Evolutionary conservation across 1,140 invertebrate species (phyloP), one percentile per base, ranked within the genome.

Genomic region (Hylyphantes graminicola): DNA sequence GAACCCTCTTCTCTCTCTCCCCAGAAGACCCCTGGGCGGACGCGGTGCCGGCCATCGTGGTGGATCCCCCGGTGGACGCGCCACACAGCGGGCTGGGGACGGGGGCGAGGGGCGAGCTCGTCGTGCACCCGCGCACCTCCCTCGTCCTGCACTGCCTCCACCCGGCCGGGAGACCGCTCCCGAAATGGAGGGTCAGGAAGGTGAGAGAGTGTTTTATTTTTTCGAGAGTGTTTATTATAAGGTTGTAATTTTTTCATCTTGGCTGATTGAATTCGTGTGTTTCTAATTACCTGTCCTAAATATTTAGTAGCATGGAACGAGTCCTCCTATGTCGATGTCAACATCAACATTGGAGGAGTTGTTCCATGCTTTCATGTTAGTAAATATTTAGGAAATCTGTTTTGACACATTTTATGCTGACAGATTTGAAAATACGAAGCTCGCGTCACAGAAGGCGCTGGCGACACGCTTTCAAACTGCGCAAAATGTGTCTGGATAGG

Each of bases 91-190:
- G 72, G 5, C 59, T 81, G 79, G 68, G n/a, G 2, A 81, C 79
- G 2, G 50, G 57, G 1, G 19, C 19, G 0, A 13, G 3, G 0
- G 79, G 79, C 9, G n/a, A 81, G 13, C 55, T 81, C 7, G 54
- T 81, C 13, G 57, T 72, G 5, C 64, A 81, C n/a, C 79, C 79
- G 2, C 53, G 68, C 11, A 73, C 79, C 15, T 51, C 7, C 6
- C 55, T 81, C 50, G 51, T 15, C 1, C 11, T 81, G 13, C 67
- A 73, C 10, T 81, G 79, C n/a, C 68, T 81, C 9, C 73, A 19
- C 48, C 79, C 79, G 15, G 19, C 11, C 35, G 48, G 21, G 63
- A 65, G 0, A 1, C 4, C 7, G 19, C 77, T 3, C 35, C 35
- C 68, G 5, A 15, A 15, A 0, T 70, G 68, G 68, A 35, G 35